Evolutionary conservation across 2,113 vertebrate genomes (phyloP), one percentile per base, ranked within the genome.

Genomic region (Odocoileus virginianus): DNA sequence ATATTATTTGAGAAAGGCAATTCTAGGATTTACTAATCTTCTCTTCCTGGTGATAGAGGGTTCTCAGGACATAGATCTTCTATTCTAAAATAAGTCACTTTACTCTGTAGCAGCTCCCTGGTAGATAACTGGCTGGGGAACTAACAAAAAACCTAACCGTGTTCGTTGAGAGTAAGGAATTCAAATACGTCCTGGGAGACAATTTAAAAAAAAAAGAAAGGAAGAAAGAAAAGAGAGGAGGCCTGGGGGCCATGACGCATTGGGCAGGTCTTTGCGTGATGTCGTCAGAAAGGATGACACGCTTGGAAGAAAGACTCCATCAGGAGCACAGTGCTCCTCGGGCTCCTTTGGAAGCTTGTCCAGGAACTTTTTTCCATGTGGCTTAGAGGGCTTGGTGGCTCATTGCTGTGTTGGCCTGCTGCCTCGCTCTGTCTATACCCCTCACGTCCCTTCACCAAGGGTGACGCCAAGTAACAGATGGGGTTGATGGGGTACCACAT

Each of bases 201-300:
- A 89, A 95, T 88, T 36, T 1, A n/a, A 45, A 78, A 76, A 78
- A 23, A 5, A 78, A 28, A 16, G 3, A 45, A 76, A 47, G 5
- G 19, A 30, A 30, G 28, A 81, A 47, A n/a, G 7, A 83, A 83
- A 83, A 52, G 21, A 36, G 19, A 43, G 67, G 71, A 45, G 21
- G 43, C 27, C 74, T 47, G 50, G 52, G 50, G 28, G 7, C 52
- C 5, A 1, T 28, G 43, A 6, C 0, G 1, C 21, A 0, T 4
- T 28, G 30, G 47, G 50, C 14, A 2, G 58, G 40, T 50, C n/a
- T 78, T 71, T 14, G 19, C 1, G 2, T 12, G 25, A 74, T 45
- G 45, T 14, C 4, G 27, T 36, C 14, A 2, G 11, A 57, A 64
- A 33, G 19, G 30, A 61, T 6, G 55, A 12, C 3, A 1, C 3